phyloP scores from a whole-genome alignment of 1,140 invertebrate genomes.

The Batillaria attramentaria region DNA sequence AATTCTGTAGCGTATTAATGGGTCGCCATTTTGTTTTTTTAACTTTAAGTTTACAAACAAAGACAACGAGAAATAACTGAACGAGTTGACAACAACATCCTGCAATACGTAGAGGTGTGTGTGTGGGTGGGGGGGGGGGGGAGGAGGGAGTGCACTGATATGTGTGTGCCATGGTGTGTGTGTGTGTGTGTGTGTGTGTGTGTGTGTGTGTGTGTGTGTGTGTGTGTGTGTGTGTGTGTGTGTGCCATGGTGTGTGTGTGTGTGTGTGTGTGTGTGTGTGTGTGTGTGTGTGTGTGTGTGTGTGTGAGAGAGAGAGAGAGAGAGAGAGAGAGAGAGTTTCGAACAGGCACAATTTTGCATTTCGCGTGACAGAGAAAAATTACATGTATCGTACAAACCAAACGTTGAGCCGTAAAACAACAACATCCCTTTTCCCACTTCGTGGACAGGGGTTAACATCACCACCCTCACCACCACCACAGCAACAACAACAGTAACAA shows the following conservation, averaged over 20 bases:
- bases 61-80: background rate
- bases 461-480: too few species aligned
- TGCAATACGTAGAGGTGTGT: background rate
- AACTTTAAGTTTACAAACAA: background rate
- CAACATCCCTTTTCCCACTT: too few species aligned
- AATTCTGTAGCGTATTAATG: too few species aligned
- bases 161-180: background rate
- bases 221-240: constrained; percentile 33
- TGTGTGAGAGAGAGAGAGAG: constrained; percentile 13
- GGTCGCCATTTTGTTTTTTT: too few species aligned
- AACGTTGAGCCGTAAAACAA: too few species aligned
- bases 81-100: too few species aligned
- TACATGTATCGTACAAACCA: too few species aligned
- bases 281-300: constrained; percentile 16
- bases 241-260: constrained; percentile 28
- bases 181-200: constrained; percentile 29
- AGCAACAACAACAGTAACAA: too few species aligned
- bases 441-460: too few species aligned
- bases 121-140: background rate
- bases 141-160: background rate
- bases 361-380: too few species aligned
- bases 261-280: constrained; percentile 29
- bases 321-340: background rate
- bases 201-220: constrained; percentile 34
- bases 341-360: too few species aligned